phyloP scores from a whole-genome alignment of 2,113 vertebrate genomes.

The Chlamydotis undulata region DNA sequence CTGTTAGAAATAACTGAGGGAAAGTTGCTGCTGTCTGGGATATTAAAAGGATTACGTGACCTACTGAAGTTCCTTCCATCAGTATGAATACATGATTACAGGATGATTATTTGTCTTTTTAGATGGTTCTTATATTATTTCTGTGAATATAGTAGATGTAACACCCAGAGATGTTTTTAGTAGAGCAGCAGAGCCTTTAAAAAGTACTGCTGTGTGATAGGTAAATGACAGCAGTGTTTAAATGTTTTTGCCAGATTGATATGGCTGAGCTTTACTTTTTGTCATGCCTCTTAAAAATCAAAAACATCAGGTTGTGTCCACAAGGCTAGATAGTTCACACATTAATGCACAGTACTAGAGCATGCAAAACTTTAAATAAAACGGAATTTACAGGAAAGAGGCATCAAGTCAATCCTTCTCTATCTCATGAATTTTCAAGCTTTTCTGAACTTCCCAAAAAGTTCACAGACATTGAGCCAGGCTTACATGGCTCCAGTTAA shows the following conservation, averaged over 20 bases:
- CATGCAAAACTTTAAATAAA: conserved; percentile 18
- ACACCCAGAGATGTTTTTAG: not conserved
- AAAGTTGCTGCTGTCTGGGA: not conserved
- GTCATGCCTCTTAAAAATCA: not conserved
- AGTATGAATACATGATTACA: not conserved
- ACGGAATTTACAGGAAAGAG: conserved; percentile 10
- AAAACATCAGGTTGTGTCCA: not conserved
- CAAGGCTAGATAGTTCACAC: not conserved
- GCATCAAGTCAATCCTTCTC: not conserved
- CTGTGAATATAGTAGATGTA: not conserved
- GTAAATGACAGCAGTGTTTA: not conserved
- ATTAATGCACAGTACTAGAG: not conserved
- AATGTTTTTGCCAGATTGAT: not conserved
- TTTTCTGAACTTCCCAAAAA: conserved; percentile 49
- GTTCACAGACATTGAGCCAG: conserved; percentile 43
- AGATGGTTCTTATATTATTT: not conserved
- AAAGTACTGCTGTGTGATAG: not conserved
- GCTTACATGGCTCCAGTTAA: conserved; percentile 19
- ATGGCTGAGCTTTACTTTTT: not conserved
- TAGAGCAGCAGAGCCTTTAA: not conserved
- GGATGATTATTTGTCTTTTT: not conserved
- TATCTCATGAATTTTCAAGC: conserved; percentile 16
- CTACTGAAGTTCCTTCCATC: not conserved
- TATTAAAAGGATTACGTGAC: not conserved
- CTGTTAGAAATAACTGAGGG: not conserved